A percentile compares a stretch with the other conserved stretches of the same genome.
phyloP scores from a whole-genome alignment of 2,113 vertebrate species.

The Ameiurus melas region DNA sequence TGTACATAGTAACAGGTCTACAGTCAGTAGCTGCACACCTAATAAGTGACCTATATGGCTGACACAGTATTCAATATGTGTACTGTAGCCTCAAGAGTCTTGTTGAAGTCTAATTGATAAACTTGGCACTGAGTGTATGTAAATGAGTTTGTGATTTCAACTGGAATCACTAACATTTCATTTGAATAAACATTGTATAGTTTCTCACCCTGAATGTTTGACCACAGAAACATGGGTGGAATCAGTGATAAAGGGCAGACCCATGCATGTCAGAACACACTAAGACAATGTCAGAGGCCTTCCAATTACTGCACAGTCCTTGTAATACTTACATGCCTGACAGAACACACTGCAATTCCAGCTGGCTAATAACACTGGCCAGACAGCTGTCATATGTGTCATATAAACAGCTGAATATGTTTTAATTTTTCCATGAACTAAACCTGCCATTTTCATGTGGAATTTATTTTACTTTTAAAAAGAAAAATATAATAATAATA shows the following conservation, averaged over 20 bases:
- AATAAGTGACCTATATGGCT: not conserved
- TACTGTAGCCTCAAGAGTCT: too few relatives aligned
- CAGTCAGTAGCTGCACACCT: not conserved
- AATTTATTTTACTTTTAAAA: too few relatives aligned
- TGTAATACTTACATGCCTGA: conserved; percentile 43
- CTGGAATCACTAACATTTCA: not conserved
- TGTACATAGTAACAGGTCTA: not conserved
- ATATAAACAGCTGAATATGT: conserved; percentile 33
- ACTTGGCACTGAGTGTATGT: not conserved
- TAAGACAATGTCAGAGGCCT: conserved; percentile 20
- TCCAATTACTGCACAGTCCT: conserved; percentile 23
- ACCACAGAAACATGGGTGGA: conserved; percentile 1
- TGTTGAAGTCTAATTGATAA: conserved; percentile 2
- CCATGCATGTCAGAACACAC: conserved; percentile 9
- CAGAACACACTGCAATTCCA: conserved; percentile 23
- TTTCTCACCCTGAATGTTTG: not conserved
- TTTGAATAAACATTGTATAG: too few relatives aligned
- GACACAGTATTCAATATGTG: not conserved
- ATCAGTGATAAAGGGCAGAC: conserved; percentile 17
- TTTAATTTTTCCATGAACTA: not conserved
- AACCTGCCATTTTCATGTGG: not conserved
- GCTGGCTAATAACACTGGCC: conserved; percentile 13
- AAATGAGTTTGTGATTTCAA: not conserved
- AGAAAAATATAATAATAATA: too few relatives aligned
- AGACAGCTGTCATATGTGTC: conserved; percentile 22